phyloP scores from a whole-genome alignment of 2,888 invertebrate genomes.

The Tenthredo distinguenda region DNA sequence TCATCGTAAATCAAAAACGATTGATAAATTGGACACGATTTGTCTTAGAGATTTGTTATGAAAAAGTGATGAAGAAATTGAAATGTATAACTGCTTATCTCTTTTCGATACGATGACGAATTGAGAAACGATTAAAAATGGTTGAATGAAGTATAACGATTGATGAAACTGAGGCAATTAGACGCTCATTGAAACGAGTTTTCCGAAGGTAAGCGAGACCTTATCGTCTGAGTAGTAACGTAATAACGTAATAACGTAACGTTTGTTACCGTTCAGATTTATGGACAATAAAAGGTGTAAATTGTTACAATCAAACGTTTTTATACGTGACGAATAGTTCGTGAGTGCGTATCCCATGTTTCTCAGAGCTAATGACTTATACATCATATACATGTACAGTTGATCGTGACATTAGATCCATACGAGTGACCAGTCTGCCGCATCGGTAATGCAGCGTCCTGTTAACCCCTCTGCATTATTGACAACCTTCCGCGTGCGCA shows the following conservation, averaged over 20 bases:
- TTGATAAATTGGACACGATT: not conserved
- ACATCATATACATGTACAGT: not conserved
- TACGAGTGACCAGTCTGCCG: not conserved
- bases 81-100: not conserved
- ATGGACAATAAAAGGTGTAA: constrained; percentile 73
- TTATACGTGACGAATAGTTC: constrained; percentile 65
- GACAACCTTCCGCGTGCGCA: not conserved
- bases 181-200: constrained; percentile 57
- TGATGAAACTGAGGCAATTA: constrained; percentile 21
- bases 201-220: constrained; percentile 62
- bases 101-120: not conserved
- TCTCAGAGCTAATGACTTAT: constrained; percentile 54
- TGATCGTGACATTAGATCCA: constrained; percentile 14
- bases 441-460: constrained; percentile 32
- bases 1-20: not conserved
- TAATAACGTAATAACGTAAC: constrained; percentile 58
- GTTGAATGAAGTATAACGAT: not conserved
- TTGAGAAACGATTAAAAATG: not conserved
- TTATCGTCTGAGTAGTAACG: constrained; percentile 62
- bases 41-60: not conserved
- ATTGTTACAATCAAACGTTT: constrained; percentile 70
- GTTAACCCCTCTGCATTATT: not conserved
- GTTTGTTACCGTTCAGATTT: constrained; percentile 69
- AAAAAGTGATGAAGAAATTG: not conserved
- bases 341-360: constrained; percentile 64